Evolutionary conservation across 2,113 vertebrate species (phyloP).

Genomic region (Phalacrocorax brasilianus): DNA sequence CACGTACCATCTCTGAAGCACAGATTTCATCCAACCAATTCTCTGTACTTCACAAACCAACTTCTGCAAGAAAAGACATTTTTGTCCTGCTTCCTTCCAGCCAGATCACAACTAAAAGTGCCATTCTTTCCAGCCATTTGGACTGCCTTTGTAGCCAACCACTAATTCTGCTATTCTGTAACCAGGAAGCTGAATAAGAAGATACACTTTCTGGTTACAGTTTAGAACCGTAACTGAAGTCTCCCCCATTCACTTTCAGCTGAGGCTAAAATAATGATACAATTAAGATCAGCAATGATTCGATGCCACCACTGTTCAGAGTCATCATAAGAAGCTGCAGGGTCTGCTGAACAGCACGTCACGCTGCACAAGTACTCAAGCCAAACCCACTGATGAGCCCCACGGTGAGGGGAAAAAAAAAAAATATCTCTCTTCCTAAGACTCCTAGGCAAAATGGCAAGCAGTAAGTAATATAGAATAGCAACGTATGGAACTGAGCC

Average conservation of each 20-base stretch:
- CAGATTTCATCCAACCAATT: not conserved
- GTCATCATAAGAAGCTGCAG: not conserved
- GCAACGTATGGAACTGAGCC: not conserved
- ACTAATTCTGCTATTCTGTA: not conserved
- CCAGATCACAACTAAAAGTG: not conserved
- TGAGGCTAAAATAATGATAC: not conserved
- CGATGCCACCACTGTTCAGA: rapidly evolving
- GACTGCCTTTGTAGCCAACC: not conserved
- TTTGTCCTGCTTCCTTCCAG: not conserved
- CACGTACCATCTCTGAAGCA: not conserved
- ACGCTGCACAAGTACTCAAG: not conserved
- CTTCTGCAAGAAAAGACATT: not conserved
- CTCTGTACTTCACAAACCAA: not conserved
- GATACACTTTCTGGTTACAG: not conserved
- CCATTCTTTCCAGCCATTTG: not conserved
- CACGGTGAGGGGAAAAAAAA: not conserved
- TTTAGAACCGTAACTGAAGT: not conserved
- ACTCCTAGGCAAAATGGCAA: not conserved
- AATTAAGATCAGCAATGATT: not conserved
- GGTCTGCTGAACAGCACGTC: not conserved
- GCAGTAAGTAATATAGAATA: not conserved
- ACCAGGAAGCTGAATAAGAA: not conserved
- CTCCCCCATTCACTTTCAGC: not conserved
- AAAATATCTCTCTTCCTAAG: not conserved
- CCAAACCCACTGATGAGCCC: not conserved